A percentile compares a stretch with the other conserved stretches of the same genome.
These are phyloP conservation scores for Girardia tigrina DNA, from an alignment of 2,888 invertebrate genomes.

Conservation along the genomic window DNA sequence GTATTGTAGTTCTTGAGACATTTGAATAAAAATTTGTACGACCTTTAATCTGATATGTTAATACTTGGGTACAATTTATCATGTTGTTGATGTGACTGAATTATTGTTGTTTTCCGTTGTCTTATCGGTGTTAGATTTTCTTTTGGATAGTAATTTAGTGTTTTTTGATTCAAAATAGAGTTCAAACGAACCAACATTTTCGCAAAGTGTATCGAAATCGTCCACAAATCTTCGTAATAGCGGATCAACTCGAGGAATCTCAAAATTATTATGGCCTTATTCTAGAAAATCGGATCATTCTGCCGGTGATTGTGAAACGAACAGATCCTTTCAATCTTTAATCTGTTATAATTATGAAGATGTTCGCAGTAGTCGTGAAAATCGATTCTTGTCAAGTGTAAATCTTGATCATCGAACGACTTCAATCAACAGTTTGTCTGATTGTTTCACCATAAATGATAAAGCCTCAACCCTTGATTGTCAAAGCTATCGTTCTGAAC, in stretches of 20 bases:
- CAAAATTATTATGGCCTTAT: background rate
- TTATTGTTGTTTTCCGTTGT: too few relatives aligned
- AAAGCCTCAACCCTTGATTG: background rate
- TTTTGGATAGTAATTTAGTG: conserved; percentile 7
- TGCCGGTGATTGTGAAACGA: background rate
- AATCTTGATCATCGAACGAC: background rate
- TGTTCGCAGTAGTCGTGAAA: conserved; percentile 14
- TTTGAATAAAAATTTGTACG: too few relatives aligned
- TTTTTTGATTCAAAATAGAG: background rate
- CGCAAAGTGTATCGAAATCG: background rate
- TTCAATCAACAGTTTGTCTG: background rate
- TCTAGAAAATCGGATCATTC: background rate
- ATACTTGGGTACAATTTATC: too few relatives aligned
- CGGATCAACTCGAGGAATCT: background rate
- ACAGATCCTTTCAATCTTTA: background rate
- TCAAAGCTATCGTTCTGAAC: background rate
- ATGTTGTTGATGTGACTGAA: too few relatives aligned
- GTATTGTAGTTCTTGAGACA: too few relatives aligned
- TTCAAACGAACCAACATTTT: background rate
- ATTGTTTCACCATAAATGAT: background rate
- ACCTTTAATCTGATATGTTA: too few relatives aligned
- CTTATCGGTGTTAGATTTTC: too few relatives aligned
- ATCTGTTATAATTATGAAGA: background rate
- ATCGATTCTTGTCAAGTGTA: background rate
- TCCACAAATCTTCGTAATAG: background rate